phyloP scores from a whole-genome alignment of 92 coral and sea anemone species.

The Phenganax subtilis region DNA sequence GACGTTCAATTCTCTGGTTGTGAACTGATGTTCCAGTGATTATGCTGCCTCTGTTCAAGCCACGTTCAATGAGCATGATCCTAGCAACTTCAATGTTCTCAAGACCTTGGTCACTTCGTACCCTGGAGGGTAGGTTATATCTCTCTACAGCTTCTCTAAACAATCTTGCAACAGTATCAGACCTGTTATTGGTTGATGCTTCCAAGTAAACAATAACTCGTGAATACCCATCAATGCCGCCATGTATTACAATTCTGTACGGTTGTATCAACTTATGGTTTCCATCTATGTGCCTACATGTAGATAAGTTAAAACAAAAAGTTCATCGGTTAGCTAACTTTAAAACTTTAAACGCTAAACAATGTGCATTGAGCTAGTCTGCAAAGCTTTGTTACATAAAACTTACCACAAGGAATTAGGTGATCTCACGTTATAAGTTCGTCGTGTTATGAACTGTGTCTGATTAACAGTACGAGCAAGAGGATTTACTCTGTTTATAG shows the following conservation, averaged over 20 bases:
- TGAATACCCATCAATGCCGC: slow-evolving; percentile 25
- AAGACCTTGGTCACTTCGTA: slow-evolving; percentile 3
- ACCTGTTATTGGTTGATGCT: slow-evolving; percentile 15
- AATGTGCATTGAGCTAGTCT: too few species aligned
- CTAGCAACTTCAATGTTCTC: slow-evolving; percentile 21
- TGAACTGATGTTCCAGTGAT: slow-evolving; percentile 34
- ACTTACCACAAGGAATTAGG: background rate
- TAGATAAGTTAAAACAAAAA: too few species aligned
- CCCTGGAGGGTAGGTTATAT: slow-evolving; percentile 29
- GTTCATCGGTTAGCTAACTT: too few species aligned
- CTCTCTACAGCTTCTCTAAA: slow-evolving; percentile 18
- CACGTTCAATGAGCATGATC: slow-evolving; percentile 22
- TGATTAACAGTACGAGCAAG: background rate
- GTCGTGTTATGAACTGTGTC: background rate
- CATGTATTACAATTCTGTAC: slow-evolving; percentile 25
- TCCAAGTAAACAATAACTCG: slow-evolving; percentile 20
- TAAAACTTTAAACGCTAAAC: too few species aligned
- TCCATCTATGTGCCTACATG: too few species aligned
- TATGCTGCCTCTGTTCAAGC: slow-evolving; percentile 27
- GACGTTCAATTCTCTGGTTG: slow-evolving; percentile 38
- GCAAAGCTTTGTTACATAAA: too few species aligned
- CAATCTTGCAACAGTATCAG: slow-evolving; percentile 15
- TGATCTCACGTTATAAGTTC: background rate
- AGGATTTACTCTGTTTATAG: background rate
- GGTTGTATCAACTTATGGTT: slow-evolving; percentile 5